phyloP scores from a whole-genome alignment of 1,140 invertebrate genomes.

The Hyphantria cunea region DNA sequence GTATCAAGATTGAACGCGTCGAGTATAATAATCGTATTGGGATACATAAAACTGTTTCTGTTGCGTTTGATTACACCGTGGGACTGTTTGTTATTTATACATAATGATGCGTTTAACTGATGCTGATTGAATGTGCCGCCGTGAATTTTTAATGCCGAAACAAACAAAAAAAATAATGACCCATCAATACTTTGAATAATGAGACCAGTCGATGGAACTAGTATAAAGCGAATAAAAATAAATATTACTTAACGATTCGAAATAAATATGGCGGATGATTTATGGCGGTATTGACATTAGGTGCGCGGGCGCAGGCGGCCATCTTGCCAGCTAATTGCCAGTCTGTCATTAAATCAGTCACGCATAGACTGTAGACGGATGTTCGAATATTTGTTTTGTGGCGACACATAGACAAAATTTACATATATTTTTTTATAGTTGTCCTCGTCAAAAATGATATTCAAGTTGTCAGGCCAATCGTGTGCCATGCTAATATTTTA shows the following conservation, averaged over 20 bases:
- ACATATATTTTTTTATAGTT: constrained; percentile 19
- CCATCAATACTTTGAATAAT: constrained; percentile 26
- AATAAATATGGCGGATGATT: constrained; percentile 72
- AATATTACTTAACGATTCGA: constrained; percentile 43
- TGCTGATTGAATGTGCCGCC: constrained; percentile 4
- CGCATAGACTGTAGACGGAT: constrained; percentile 40
- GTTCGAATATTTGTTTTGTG: constrained; percentile 32
- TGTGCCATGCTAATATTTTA: too few relatives aligned
- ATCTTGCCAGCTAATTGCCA: constrained; percentile 66
- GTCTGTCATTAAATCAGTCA: constrained; percentile 70
- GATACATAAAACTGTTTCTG: constrained; percentile 23
- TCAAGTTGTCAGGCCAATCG: constrained; percentile 24
- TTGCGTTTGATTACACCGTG: constrained; percentile 21
- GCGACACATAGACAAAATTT: constrained; percentile 23
- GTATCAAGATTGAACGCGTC: constrained; percentile 15
- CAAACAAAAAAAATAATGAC: constrained; percentile 17
- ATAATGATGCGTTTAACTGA: constrained; percentile 4
- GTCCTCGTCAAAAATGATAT: constrained; percentile 8
- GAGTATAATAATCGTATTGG: constrained; percentile 22
- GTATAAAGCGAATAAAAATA: constrained; percentile 37
- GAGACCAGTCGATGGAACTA: constrained; percentile 21
- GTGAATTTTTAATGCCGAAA: constrained; percentile 22
- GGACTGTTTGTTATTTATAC: constrained; percentile 28
- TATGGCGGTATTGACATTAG: constrained; percentile 62
- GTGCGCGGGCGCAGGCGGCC: constrained; percentile 57